Base-by-base conservation (phyloP, 2,888 invertebrate species). In the Thymelicus acteon region DNA sequence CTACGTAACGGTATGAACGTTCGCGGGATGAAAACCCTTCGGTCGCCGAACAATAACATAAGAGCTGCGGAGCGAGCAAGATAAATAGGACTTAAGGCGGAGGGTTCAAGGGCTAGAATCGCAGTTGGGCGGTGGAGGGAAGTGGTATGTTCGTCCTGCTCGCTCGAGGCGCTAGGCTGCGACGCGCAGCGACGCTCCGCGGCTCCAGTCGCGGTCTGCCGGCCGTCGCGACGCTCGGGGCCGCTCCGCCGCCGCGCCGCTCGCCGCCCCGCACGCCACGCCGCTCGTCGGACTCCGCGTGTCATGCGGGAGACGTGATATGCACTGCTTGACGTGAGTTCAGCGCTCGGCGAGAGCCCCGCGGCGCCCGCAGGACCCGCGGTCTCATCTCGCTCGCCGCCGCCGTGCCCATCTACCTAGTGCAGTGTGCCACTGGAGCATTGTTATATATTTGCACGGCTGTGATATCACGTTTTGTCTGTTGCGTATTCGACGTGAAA, bases 171-270 rank as follows among this genome's bases (percentile, higher is more conserved):
- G 87, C 88, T 88, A 89, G 91, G 89, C 87, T 88, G 91, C 89
- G 88, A 85, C 90, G 92, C 90, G 88, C 90, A 86, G 85, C 86
- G 88, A 84, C 90, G 91, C 80, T 77, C 74, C 77, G 68, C 73
- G 74, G 75, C 89, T 88, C 91, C 93, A 93, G 93, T 94, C 93
- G 93, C 92, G 92, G 92, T 93, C 89, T 86, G 92, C 90, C 93
- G 92, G 92, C 92, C 92, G 92, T 89, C 91, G 93, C 93, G 93
- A 92, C 91, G 92, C 89, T 91, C 85, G 91, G 89, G 90, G 91
- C 89, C 87, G 89, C 87, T 85, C 82, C 84, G 91, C 85, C 87
- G 90, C 88, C 90, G 90, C 89, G 90, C 86, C 91, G 92, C 86
- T 40, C 47, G 86, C 85, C 89, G 66, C 66, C 44, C 47, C 44